phyloP scores from a whole-genome alignment of 1,140 invertebrate genomes.

The Temnothorax curvispinosus region DNA sequence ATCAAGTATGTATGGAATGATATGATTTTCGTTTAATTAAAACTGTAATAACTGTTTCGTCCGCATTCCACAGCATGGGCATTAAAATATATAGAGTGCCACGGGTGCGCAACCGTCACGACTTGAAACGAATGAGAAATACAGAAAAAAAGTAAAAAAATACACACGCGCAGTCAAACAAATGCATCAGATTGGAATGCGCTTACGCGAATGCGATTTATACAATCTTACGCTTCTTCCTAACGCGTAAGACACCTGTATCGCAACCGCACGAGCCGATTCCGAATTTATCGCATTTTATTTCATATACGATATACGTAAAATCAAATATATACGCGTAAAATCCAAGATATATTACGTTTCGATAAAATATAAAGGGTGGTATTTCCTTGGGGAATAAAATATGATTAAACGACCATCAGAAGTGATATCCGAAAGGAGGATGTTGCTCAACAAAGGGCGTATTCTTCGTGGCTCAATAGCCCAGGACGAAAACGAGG shows the following conservation, averaged over 20 bases:
- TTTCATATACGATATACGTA: background rate
- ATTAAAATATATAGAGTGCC: constrained; percentile 73
- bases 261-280: background rate
- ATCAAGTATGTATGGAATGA: constrained; percentile 77
- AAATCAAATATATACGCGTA: background rate
- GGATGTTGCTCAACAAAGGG: constrained; percentile 57
- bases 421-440: constrained; percentile 61
- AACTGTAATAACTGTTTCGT: constrained; percentile 78
- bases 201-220: constrained; percentile 2
- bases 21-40: constrained; percentile 81
- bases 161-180: background rate
- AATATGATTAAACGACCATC: constrained; percentile 59
- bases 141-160: background rate
- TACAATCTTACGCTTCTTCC: background rate
- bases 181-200: constrained; percentile 33
- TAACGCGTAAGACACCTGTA: background rate
- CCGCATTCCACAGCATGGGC: constrained; percentile 66
- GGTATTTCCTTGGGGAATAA: constrained; percentile 39
- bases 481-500: constrained; percentile 59
- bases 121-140: constrained; percentile 29
- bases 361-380: constrained; percentile 28
- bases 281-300: background rate
- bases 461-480: constrained; percentile 51
- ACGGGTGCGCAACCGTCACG: constrained; percentile 9
- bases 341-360: constrained; percentile 29